Percentiles rank a stretch among this genome's conserved stretches.
Conservation (phyloP, 1,140 invertebrate species). For the Nebria ingens region DNA sequence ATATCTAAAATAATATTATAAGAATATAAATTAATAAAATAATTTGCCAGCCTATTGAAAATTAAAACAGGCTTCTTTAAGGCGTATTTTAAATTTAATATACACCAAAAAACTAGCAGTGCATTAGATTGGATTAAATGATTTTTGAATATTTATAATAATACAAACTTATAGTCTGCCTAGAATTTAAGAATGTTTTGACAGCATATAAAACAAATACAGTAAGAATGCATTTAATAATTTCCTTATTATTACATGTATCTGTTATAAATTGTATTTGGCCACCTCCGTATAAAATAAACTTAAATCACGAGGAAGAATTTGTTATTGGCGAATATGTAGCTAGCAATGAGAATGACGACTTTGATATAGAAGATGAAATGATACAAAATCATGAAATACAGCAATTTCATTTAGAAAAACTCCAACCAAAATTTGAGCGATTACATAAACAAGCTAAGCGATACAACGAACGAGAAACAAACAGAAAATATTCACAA, state of each 20-base stretch:
- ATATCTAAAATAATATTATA: constrained; percentile 37
- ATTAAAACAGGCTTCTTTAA: no score
- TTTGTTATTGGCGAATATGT: constrained; percentile 30
- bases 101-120: no score
- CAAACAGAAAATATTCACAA: constrained; percentile 11
- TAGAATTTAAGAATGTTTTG: no score
- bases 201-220: no score
- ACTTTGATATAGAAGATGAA: constrained; percentile 29
- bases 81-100: no score
- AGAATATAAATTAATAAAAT: no score
- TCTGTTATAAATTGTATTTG: constrained; percentile 21
- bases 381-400: constrained; percentile 24
- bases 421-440: constrained; percentile 16
- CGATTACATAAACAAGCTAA: background rate
- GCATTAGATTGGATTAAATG: no score
- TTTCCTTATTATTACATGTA: no score
- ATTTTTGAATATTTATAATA: no score
- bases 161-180: no score
- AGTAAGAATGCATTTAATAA: no score
- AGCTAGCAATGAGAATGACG: constrained; percentile 22
- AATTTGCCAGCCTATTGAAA: no score
- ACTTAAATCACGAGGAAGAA: constrained; percentile 25
- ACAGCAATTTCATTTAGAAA: constrained; percentile 12
- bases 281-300: constrained; percentile 26
- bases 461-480: constrained; percentile 11